Evolutionary conservation across 2,888 invertebrate species (phyloP).

Genomic region (Apamea anceps): DNA sequence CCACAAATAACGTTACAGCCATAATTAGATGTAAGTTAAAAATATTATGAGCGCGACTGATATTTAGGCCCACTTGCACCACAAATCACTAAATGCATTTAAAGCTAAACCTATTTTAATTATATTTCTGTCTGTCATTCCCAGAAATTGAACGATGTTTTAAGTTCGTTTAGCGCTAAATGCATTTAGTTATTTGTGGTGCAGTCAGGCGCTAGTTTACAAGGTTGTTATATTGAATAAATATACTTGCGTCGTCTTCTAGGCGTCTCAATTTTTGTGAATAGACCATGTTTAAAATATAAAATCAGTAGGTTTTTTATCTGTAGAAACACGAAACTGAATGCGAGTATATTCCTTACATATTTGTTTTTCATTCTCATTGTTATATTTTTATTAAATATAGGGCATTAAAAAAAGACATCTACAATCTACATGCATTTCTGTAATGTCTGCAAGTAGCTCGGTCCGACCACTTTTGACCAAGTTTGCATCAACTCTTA

Average conservation of each 20-base stretch:
- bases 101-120: background rate
- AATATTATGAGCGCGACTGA: constrained; percentile 31
- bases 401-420: constrained; percentile 35
- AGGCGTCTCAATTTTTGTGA: constrained; percentile 7
- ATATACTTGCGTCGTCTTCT: background rate
- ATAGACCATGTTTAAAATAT: background rate
- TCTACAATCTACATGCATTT: constrained; percentile 23
- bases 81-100: background rate
- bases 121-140: background rate
- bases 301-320: constrained; percentile 9
- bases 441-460: background rate
- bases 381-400: constrained; percentile 24
- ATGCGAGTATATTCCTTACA: background rate
- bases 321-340: constrained; percentile 1
- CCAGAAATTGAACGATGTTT: background rate
- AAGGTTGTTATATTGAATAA: constrained; percentile 21
- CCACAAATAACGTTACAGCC: constrained; percentile 21
- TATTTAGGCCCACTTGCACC: constrained; percentile 16
- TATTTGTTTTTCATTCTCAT: constrained; percentile 10
- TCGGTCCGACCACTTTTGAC: background rate
- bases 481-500: background rate
- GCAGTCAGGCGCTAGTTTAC: constrained; percentile 5
- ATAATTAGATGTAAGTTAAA: constrained; percentile 43
- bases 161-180: background rate
- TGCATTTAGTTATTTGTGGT: background rate